These are phyloP conservation scores for Euglossa dilemma DNA, from an alignment of 1,140 invertebrate genomes.

Conservation along the genomic window DNA sequence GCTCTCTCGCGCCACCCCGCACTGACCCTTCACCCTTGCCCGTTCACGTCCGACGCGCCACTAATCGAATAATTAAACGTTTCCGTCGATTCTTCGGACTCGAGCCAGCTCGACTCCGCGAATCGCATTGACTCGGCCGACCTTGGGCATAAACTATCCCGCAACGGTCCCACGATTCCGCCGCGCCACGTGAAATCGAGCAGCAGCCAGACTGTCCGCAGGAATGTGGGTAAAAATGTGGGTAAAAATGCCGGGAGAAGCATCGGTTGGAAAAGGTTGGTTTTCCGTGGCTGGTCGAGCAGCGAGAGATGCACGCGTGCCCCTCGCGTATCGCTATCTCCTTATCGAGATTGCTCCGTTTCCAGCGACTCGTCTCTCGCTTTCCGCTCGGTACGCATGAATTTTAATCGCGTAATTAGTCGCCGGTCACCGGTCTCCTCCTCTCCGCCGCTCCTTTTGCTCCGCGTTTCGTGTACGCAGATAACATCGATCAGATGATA, in stretches of 20 bases:
- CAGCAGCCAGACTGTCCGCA: no score
- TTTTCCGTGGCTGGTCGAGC: fast-evolving
- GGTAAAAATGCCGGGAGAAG: no score
- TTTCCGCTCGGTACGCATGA: conserved; percentile 52
- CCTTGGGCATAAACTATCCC: no score
- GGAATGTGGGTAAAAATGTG: no score
- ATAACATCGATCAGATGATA: conserved; percentile 63
- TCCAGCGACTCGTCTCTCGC: neutral
- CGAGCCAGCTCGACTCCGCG: neutral
- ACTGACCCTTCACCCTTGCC: neutral
- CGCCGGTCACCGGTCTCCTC: conserved; percentile 40
- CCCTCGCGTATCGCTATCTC: neutral
- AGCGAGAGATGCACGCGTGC: neutral
- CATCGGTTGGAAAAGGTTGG: no score
- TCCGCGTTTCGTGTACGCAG: conserved; percentile 49
- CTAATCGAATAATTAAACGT: conserved; percentile 27
- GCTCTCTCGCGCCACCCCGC: neutral
- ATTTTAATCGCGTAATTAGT: conserved; percentile 73
- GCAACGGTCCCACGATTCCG: neutral
- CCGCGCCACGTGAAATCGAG: neutral
- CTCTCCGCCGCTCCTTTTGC: conserved; percentile 29
- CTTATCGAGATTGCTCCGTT: conserved; percentile 8
- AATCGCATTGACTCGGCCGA: neutral
- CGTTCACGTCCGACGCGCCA: neutral
- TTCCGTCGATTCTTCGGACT: neutral